phyloP scores from a whole-genome alignment of 2,113 vertebrate genomes.

The Scomber colias region DNA sequence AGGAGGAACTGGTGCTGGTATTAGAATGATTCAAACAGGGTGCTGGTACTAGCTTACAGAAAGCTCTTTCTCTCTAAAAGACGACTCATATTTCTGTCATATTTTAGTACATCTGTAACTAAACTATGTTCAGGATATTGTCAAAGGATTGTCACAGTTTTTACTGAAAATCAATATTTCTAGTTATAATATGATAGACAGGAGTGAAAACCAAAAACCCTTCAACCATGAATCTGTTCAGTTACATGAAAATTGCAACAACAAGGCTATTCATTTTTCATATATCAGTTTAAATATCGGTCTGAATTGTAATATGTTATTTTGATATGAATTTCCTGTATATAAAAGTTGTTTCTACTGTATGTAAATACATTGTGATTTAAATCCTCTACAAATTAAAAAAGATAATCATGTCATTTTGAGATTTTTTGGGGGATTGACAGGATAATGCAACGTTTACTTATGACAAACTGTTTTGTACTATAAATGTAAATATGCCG shows the following conservation, averaged over 20 bases:
- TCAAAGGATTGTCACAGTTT: neutral
- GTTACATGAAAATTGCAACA: neutral
- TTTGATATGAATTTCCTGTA: neutral
- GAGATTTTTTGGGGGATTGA: neutral
- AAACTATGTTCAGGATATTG: neutral
- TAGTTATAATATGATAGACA: too few species aligned
- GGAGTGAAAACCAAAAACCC: neutral
- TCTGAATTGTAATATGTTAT: neutral
- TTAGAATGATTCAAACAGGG: neutral
- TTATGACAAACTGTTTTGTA: constrained; percentile 23
- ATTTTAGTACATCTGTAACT: neutral
- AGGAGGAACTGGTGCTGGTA: neutral
- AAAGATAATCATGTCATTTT: neutral
- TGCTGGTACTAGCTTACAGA: neutral
- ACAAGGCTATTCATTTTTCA: neutral
- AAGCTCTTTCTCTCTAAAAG: too few species aligned
- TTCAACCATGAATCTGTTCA: neutral
- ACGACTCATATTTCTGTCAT: neutral
- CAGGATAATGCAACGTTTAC: neutral
- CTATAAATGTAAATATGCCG: constrained; percentile 31
- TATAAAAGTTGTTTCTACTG: constrained; percentile 4
- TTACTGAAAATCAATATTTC: too few species aligned
- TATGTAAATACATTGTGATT: neutral
- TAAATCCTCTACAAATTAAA: neutral
- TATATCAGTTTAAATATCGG: neutral